phyloP scores from a whole-genome alignment of 1,140 invertebrate genomes.

The Temnothorax nylanderi region DNA sequence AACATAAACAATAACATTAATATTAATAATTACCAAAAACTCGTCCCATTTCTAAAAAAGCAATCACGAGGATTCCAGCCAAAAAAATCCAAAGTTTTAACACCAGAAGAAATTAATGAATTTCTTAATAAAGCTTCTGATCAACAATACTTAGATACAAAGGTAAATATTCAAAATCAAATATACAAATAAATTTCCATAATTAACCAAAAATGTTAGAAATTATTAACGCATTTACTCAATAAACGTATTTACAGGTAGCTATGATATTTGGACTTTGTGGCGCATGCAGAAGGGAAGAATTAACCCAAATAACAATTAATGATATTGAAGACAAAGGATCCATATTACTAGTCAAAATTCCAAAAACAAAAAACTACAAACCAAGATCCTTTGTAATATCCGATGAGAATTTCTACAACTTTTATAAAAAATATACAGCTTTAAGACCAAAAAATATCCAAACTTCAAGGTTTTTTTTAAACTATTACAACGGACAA shows the following conservation, averaged over 20 bases:
- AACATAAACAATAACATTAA: background rate
- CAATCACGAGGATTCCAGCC: background rate
- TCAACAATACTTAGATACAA: background rate
- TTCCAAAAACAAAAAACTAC: background rate
- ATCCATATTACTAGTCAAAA: background rate
- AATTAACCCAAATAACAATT: background rate
- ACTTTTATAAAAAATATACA: background rate
- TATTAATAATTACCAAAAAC: background rate
- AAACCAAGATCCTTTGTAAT: conserved; percentile 2
- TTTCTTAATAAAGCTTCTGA: background rate
- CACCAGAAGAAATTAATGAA: background rate
- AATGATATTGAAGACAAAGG: background rate
- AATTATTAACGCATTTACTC: background rate
- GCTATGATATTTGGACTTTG: background rate
- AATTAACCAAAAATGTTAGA: background rate
- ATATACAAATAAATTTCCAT: background rate
- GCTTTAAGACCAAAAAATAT: background rate
- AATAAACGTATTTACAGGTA: background rate
- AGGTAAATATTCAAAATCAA: background rate
- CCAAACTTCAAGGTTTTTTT: background rate
- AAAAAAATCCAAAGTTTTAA: background rate
- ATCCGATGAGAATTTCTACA: background rate
- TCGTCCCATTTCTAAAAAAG: background rate
- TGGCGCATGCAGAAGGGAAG: background rate
- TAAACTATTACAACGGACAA: background rate